phyloP scores from a whole-genome alignment of 2,797 vertebrate species.

The Oryzias sinensis region DNA sequence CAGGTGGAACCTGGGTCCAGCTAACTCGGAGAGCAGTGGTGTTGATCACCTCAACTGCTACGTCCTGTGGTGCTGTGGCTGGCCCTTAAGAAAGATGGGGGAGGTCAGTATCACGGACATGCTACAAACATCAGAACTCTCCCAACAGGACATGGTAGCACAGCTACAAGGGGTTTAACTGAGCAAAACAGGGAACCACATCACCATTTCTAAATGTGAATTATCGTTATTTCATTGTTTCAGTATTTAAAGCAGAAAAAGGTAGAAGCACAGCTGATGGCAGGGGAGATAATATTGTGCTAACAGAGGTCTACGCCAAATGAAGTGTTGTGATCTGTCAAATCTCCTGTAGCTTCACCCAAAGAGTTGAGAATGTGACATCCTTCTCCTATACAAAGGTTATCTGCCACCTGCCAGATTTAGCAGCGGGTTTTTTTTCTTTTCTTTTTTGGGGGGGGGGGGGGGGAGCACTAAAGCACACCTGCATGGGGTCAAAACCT shows the following conservation, averaged over 20 bases:
- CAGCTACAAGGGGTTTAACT: neutral
- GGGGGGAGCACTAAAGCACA: constrained; percentile 45
- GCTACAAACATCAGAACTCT: neutral
- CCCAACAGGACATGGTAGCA: neutral
- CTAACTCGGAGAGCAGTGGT: constrained; percentile 83
- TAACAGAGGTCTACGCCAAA: constrained; percentile 30
- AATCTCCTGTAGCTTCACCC: constrained; percentile 52
- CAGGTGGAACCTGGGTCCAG: constrained; percentile 85
- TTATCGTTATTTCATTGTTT: constrained; percentile 16
- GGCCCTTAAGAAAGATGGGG: constrained; percentile 79
- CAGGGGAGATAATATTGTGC: constrained; percentile 22
- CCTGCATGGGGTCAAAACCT: constrained; percentile 40
- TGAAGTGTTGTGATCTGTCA: constrained; percentile 51
- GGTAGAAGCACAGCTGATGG: constrained; percentile 21
- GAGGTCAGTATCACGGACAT: constrained; percentile 29
- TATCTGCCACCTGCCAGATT: constrained; percentile 56
- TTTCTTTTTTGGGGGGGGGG: constrained; percentile 1
- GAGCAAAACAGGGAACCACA: constrained; percentile 7
- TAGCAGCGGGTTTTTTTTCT: constrained; percentile 15
- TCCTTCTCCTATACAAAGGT: constrained; percentile 55
- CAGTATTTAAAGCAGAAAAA: constrained; percentile 6
- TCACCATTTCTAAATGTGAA: constrained; percentile 13
- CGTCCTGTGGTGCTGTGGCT: constrained; percentile 80
- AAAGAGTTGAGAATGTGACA: constrained; percentile 54
- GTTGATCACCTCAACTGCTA: constrained; percentile 86